Conservation (phyloP, 2,888 invertebrate genomes). For the Crioceris asparagi region DNA sequence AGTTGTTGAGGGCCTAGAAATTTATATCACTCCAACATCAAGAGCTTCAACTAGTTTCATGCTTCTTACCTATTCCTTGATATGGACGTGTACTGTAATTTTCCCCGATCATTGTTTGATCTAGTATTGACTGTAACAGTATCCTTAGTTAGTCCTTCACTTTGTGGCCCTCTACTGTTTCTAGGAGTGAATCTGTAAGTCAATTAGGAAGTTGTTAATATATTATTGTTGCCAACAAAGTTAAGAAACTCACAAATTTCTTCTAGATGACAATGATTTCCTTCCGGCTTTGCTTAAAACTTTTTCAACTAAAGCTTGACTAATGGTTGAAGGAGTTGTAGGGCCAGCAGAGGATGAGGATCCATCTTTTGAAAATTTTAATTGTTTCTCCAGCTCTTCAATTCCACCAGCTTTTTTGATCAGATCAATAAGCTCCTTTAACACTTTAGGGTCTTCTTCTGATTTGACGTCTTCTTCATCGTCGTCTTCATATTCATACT, state of each 20-base stretch:
- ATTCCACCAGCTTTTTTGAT: constrained; percentile 83
- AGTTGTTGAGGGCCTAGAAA: constrained; percentile 24
- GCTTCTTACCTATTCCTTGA: constrained; percentile 27
- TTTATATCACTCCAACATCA: background rate
- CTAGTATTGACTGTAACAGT: constrained; percentile 28
- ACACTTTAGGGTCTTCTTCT: constrained; percentile 66
- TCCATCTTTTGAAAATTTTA: constrained; percentile 30
- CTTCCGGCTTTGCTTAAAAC: constrained; percentile 45
- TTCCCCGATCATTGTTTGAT: constrained; percentile 35
- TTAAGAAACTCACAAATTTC: constrained; percentile 30
- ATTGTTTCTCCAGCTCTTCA: constrained; percentile 73
- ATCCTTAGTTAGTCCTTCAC: constrained; percentile 38
- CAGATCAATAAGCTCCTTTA: constrained; percentile 72
- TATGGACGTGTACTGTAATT: constrained; percentile 37
- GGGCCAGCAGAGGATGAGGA: constrained; percentile 38
- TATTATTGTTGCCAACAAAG: constrained; percentile 4
- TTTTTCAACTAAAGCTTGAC: constrained; percentile 65
- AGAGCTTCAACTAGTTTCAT: background rate
- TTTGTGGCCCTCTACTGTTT: constrained; percentile 50
- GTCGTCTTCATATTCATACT: constrained; percentile 35
- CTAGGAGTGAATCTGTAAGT: constrained; percentile 39
- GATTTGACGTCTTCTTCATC: constrained; percentile 43
- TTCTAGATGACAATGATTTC: constrained; percentile 26
- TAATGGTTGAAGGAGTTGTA: constrained; percentile 56
- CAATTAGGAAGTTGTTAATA: background rate